phyloP scores from a whole-genome alignment of 1,140 invertebrate species.

The Ganaspis sp. region DNA sequence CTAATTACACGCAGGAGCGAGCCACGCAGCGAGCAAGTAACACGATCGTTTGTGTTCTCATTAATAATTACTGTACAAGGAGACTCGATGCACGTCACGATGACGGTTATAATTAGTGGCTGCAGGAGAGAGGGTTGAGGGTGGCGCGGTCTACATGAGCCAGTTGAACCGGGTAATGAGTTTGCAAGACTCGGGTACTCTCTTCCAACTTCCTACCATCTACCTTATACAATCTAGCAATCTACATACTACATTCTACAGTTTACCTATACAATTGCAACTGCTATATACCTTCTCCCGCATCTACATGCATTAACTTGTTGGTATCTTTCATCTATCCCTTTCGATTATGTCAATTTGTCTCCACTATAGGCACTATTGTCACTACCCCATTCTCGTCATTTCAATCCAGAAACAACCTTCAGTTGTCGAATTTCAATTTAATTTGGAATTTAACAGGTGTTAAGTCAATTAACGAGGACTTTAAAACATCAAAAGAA shows the following conservation, averaged over 20 bases:
- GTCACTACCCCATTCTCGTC: background rate
- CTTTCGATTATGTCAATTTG: conserved; percentile 23
- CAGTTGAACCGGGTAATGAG: conserved; percentile 26
- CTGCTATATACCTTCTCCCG: background rate
- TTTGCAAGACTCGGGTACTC: conserved; percentile 5
- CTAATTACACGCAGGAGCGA: conserved; percentile 38
- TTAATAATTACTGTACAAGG: conserved; percentile 50
- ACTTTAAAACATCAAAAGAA: too few species aligned
- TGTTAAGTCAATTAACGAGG: too few species aligned
- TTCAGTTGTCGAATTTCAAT: too few species aligned
- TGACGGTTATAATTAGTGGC: conserved; percentile 50
- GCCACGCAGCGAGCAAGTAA: conserved; percentile 35
- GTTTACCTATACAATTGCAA: background rate
- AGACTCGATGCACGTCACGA: conserved; percentile 48
- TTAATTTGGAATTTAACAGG: too few species aligned
- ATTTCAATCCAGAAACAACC: background rate
- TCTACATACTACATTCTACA: background rate
- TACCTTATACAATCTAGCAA: background rate
- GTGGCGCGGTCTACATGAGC: conserved; percentile 1
- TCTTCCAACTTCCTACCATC: background rate
- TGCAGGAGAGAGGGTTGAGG: conserved; percentile 24
- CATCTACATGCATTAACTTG: background rate
- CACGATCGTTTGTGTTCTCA: conserved; percentile 45
- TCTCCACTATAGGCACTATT: background rate
- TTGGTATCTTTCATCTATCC: conserved; percentile 19